Evolutionary conservation across 2,888 invertebrate species (phyloP).

Genomic region (Leptinotarsa haldemani): DNA sequence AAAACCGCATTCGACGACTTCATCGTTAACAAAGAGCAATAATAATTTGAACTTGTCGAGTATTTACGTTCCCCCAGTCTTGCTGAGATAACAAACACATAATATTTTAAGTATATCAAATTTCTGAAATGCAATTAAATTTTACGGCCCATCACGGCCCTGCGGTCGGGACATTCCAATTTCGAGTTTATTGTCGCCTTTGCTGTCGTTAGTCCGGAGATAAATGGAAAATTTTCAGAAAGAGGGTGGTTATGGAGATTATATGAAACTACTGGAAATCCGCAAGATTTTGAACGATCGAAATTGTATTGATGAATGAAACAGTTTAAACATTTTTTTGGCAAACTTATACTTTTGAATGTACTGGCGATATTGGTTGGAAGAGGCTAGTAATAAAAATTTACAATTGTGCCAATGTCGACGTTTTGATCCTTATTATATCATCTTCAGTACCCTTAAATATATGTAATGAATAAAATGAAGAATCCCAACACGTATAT

Average conservation of each 20-base stretch:
- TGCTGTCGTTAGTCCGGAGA: background rate
- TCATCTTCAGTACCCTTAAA: no score
- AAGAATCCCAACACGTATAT: no score
- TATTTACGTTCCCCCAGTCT: conserved; percentile 27
- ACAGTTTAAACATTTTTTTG: no score
- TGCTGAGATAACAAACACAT: conserved; percentile 28
- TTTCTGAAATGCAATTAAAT: conserved; percentile 34
- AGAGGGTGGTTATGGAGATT: background rate
- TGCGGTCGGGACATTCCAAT: conserved; percentile 15
- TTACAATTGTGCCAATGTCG: no score
- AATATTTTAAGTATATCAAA: conserved; percentile 38
- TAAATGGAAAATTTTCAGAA: background rate
- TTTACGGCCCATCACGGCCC: conserved; percentile 25
- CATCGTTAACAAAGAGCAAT: conserved; percentile 17
- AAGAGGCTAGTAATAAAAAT: no score
- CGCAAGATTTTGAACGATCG: background rate
- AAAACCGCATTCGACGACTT: conserved; percentile 1
- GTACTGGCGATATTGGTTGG: no score
- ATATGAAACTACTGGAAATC: background rate
- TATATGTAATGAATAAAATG: no score
- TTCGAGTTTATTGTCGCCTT: conserved; percentile 15
- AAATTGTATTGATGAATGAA: background rate
- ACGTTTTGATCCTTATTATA: no score
- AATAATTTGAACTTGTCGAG: conserved; percentile 29
- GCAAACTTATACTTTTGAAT: no score